These are phyloP conservation scores for Rhimphoctona megacephalus DNA, from an alignment of 2,888 invertebrate species.

Conservation along the genomic window DNA sequence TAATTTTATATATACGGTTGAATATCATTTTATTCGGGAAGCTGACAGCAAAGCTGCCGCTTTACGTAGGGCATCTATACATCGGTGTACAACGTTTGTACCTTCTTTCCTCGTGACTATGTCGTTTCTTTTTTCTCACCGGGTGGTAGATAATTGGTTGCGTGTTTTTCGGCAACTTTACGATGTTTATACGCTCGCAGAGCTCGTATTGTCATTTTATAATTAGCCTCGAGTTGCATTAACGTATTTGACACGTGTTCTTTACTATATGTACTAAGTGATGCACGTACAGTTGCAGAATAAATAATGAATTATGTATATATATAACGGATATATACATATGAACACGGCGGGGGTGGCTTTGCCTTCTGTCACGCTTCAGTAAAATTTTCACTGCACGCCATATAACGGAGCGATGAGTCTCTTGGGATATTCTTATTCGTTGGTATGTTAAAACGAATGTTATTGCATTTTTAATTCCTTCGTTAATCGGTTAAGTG, in stretches of 20 bases:
- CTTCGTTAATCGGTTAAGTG: constrained; percentile 66
- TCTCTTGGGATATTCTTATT: constrained; percentile 58
- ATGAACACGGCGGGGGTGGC: constrained; percentile 59
- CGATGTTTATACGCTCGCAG: constrained; percentile 77
- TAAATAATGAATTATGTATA: constrained; percentile 25
- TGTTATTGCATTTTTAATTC: constrained; percentile 70
- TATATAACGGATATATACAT: neutral
- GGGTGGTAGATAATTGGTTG: constrained; percentile 79
- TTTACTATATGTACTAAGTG: constrained; percentile 31
- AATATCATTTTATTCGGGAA: constrained; percentile 38
- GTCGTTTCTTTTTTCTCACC: constrained; percentile 54
- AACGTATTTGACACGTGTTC: constrained; percentile 57
- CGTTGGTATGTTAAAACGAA: constrained; percentile 54
- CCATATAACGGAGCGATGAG: constrained; percentile 43
- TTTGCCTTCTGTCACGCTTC: constrained; percentile 42
- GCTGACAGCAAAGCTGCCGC: constrained; percentile 48
- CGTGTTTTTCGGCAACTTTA: constrained; percentile 78
- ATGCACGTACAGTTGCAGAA: constrained; percentile 16
- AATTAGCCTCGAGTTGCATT: constrained; percentile 75
- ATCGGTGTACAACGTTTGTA: constrained; percentile 19
- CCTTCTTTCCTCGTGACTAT: constrained; percentile 16
- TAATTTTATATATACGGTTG: constrained; percentile 18
- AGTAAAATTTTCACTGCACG: constrained; percentile 32
- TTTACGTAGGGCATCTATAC: constrained; percentile 12
- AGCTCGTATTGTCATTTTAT: constrained; percentile 79